Evolutionary conservation across 35 echinoderm and acorn worm genomes (phyloP), one percentile per base, ranked within the genome.

Genomic region (Amphiura filiformis): DNA sequence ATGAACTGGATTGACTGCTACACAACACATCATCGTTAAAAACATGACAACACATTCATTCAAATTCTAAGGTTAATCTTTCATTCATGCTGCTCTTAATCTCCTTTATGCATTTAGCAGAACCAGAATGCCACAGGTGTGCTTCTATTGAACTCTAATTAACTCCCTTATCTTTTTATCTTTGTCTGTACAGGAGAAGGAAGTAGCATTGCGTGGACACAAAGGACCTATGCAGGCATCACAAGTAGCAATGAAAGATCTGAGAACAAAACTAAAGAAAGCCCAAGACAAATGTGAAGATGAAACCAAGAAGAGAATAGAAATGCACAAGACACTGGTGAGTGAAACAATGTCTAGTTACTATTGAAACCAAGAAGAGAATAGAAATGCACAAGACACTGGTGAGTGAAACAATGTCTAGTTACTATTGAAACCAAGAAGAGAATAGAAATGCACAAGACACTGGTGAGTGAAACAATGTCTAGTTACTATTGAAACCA

Each of bases 281-380:
- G 61, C 85, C 13, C 41, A 86, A 12, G 38, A 44, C 35, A 84
- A 88, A 32, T 75, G 40, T 35, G 89, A 93, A 33, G 91, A 97
- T 64, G 88, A 93, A 47, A 84, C 65, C 38, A 84, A 87, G 31
- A 88, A 91, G 77, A 47, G 89, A 57, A 23, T 36, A 4, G 88
- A 97, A 38, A 77, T 97, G 1, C 88, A 97, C n/a, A 93, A 93
- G 85, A 93, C 93, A 82, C 38, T 97, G 92, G 95, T 97, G 86
- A 64, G 91, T 47, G 41, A 47, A 47, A 17, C 17, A 17, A 17
- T 47, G 41, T 47, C 17, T 9, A 47, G 41, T 47, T 4, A 47
- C 41, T n/a, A n/a, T n/a, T n/a, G n/a, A n/a, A n/a, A n/a, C n/a
- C n/a, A n/a, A n/a, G n/a, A n/a, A n/a, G n/a, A n/a, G n/a, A n/a